Conservation (phyloP, 2,113 vertebrate genomes). For the Lates calcarifer region DNA sequence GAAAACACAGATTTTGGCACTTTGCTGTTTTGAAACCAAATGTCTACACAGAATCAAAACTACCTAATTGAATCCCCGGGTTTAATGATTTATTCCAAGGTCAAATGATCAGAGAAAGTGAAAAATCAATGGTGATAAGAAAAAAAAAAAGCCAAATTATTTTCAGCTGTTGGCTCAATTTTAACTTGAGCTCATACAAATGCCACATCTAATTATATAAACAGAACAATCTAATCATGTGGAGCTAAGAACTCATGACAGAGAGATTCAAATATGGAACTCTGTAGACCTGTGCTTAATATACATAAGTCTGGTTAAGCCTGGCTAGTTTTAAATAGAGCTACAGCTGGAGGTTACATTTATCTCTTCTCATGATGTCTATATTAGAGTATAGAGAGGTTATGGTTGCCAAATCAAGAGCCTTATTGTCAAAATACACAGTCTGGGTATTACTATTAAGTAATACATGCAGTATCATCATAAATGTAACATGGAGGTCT, state of each 20-base stretch:
- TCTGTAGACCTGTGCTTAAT: background rate
- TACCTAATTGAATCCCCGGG: constrained; percentile 14
- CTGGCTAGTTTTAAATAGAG: constrained; percentile 12
- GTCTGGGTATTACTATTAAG: background rate
- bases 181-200: constrained; percentile 20
- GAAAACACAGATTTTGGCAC: constrained; percentile 20
- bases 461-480: background rate
- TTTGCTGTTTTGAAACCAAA: constrained; percentile 16
- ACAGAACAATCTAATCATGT: constrained; percentile 25
- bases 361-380: background rate
- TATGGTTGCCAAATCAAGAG: background rate
- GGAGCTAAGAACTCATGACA: constrained; percentile 23
- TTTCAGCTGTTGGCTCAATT: constrained; percentile 39
- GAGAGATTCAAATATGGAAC: constrained; percentile 25
- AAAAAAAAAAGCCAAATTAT: constrained; percentile 14
- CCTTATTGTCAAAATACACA: background rate
- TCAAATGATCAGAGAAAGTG: constrained; percentile 14
- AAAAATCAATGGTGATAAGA: background rate
- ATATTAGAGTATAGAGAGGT: background rate
- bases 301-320: constrained; percentile 1
- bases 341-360: background rate
- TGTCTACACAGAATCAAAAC: constrained; percentile 2
- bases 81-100: constrained; percentile 24
- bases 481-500: background rate
- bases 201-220: constrained; percentile 21